Percentiles rank a stretch among this genome's conserved stretches.
These are phyloP conservation scores for Thalassaphorura encarpata DNA, from an alignment of 1,140 invertebrate species.

Conservation along the genomic window DNA sequence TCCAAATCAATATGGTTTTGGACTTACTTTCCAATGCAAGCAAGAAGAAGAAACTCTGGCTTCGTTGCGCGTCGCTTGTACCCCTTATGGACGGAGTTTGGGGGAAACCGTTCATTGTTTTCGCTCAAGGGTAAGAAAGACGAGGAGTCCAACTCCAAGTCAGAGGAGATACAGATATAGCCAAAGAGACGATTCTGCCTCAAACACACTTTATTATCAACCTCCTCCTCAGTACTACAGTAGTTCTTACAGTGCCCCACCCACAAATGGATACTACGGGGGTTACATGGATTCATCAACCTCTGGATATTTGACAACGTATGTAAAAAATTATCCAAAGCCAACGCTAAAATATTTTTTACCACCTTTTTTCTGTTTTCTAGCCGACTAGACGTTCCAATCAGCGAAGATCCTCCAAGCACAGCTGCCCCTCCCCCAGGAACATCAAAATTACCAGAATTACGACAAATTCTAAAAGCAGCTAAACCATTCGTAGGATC, in stretches of 20 bases:
- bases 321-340: neutral
- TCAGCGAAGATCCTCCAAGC: slow-evolving; percentile 7
- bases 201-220: slow-evolving; percentile 1
- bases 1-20: slow-evolving; percentile 31
- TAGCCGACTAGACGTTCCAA: slow-evolving; percentile 9
- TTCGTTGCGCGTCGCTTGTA: slow-evolving; percentile 24
- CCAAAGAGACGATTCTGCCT: neutral
- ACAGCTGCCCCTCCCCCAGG: slow-evolving; percentile 11
- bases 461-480: slow-evolving; percentile 28
- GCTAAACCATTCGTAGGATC: slow-evolving; percentile 31
- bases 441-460: slow-evolving; percentile 24
- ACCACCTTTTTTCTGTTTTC: neutral
- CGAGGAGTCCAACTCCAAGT: neutral
- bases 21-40: slow-evolving; percentile 26
- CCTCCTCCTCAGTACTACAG: neutral
- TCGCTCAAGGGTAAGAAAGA: slow-evolving; percentile 9
- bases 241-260: neutral
- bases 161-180: neutral
- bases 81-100: slow-evolving; percentile 9
- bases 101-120: slow-evolving; percentile 19
- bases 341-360: too few relatives aligned
- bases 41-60: neutral
- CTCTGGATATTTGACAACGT: neutral
- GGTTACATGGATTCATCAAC: neutral
- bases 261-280: neutral